Percentiles rank a stretch among this genome's conserved stretches.
phyloP scores from a whole-genome alignment of 1,140 invertebrate genomes.

The Drosophila kepulauana region DNA sequence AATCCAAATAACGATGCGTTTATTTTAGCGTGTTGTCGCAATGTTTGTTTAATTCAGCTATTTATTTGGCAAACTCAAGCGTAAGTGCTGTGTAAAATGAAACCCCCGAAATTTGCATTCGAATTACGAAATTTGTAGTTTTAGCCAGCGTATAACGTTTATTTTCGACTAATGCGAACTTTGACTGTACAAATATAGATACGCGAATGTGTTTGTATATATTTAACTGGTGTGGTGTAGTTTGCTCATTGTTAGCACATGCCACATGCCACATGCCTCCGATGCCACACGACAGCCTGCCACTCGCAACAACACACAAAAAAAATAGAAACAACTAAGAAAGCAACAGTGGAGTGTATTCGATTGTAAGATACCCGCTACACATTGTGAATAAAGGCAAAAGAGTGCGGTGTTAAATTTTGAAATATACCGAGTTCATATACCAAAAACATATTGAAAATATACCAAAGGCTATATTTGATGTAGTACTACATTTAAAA shows the following conservation, averaged over 20 bases:
- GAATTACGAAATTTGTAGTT: constrained; percentile 9
- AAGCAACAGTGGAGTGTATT: no score
- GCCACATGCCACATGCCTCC: constrained; percentile 11
- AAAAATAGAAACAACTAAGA: neutral
- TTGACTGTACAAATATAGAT: constrained; percentile 56
- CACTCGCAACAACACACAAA: constrained; percentile 1
- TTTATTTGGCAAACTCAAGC: neutral
- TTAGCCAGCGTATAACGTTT: constrained; percentile 44
- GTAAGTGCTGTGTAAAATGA: neutral
- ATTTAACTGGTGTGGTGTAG: constrained; percentile 21
- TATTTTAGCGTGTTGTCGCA: neutral
- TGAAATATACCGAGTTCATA: no score
- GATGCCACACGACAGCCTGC: constrained; percentile 40
- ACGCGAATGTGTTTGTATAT: neutral
- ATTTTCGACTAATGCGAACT: constrained; percentile 68
- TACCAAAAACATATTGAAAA: no score
- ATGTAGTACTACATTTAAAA: no score
- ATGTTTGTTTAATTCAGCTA: neutral
- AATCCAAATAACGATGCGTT: neutral
- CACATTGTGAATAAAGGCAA: no score
- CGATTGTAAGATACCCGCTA: no score
- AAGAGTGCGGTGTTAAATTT: no score
- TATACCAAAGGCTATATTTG: no score
- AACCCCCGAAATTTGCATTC: constrained; percentile 1
- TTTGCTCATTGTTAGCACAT: constrained; percentile 28